Conservation (phyloP, 2,113 vertebrate species). For the Athene cunicularia region DNA sequence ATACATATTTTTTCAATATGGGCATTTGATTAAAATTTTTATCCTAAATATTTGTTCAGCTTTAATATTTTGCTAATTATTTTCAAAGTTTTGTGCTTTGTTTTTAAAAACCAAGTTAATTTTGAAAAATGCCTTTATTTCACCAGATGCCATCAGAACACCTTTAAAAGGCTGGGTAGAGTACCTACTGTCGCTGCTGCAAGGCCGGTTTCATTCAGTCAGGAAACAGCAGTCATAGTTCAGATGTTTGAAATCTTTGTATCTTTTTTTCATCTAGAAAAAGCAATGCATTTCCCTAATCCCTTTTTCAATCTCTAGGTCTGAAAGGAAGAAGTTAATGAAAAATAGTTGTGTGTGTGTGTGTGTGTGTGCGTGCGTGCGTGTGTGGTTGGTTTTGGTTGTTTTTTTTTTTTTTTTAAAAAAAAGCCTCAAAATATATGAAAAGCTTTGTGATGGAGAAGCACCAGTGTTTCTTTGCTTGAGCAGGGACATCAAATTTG, state of each 20-base stretch:
- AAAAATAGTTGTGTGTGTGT: not conserved
- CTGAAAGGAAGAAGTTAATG: not conserved
- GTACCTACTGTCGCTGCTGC: not conserved
- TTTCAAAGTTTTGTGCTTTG: not conserved
- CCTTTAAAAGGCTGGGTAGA: not conserved
- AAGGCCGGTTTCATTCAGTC: not conserved
- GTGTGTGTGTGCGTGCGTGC: too few relatives aligned
- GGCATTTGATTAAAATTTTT: not conserved
- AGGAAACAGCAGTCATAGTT: rapidly evolving
- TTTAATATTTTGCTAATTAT: not conserved
- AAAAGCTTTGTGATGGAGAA: not conserved
- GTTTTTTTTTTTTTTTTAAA: too few relatives aligned
- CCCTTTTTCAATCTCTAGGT: not conserved
- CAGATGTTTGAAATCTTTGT: not conserved
- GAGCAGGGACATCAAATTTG: not conserved
- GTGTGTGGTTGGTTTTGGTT: too few relatives aligned
- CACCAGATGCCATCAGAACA: not conserved
- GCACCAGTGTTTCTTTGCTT: not conserved
- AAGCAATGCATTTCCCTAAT: not conserved
- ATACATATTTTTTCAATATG: not conserved
- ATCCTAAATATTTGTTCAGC: not conserved
- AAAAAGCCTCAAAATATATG: not conserved
- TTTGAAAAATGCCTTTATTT: not conserved
- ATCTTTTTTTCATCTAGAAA: not conserved
- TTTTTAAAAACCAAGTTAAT: not conserved